Evolutionary conservation across 2,797 vertebrate genomes (phyloP).

Genomic region (Chrysolophus pictus): DNA sequence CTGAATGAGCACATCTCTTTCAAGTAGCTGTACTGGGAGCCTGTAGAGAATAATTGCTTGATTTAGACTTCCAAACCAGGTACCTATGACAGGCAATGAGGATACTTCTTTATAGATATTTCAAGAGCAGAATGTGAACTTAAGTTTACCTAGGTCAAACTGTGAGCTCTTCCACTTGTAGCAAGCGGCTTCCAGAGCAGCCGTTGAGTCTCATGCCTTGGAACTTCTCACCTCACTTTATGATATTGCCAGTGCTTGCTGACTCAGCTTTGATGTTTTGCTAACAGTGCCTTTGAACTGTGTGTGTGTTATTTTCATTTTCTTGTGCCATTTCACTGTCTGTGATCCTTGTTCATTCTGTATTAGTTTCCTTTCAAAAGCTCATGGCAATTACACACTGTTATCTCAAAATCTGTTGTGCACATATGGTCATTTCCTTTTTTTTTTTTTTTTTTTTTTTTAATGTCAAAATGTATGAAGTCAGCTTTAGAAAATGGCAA

Average conservation of each 20-base stretch:
- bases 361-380: not conserved
- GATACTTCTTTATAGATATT: not conserved
- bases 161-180: not conserved
- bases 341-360: not conserved
- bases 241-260: not conserved
- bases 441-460: too few relatives aligned
- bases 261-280: not conserved
- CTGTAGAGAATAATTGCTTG: not conserved
- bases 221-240: not conserved
- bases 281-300: not conserved
- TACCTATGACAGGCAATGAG: not conserved
- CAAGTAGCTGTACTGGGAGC: not conserved
- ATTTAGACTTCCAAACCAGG: not conserved
- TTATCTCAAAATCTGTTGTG: not conserved
- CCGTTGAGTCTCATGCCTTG: not conserved
- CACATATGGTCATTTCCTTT: not conserved
- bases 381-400: not conserved
- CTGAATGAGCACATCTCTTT: not conserved
- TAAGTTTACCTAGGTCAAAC: not conserved
- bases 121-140: not conserved
- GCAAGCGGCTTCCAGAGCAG: not conserved
- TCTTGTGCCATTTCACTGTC: not conserved
- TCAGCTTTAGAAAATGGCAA: slow-evolving; percentile 1
- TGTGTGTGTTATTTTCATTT: not conserved
- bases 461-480: not conserved